A percentile compares a stretch with the other conserved stretches of the same genome.
phyloP scores from a whole-genome alignment of 2,888 invertebrate species.

The Operophtera brumata region DNA sequence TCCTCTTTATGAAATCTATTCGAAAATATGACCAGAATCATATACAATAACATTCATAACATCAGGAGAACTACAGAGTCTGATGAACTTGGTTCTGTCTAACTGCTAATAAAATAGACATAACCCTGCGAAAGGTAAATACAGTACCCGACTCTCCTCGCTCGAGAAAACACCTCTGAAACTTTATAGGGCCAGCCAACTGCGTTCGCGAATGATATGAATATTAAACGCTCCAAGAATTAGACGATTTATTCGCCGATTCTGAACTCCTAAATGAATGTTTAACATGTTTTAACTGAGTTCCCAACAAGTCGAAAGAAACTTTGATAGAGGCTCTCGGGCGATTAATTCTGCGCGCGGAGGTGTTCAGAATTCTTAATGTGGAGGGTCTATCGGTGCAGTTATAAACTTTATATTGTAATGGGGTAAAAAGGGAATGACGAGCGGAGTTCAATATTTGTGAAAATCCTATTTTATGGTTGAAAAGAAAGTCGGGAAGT shows the following conservation, averaged over 20 bases:
- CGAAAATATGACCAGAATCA: no score
- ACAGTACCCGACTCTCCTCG: neutral
- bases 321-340: slow-evolving; percentile 78
- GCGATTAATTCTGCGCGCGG: slow-evolving; percentile 76
- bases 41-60: no score
- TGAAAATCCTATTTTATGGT: neutral
- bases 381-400: slow-evolving; percentile 49
- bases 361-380: slow-evolving; percentile 76
- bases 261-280: slow-evolving; percentile 78
- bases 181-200: slow-evolving; percentile 3
- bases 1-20: no score
- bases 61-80: no score
- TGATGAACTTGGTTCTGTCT: no score
- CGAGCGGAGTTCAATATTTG: slow-evolving; percentile 6
- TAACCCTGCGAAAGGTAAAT: neutral
- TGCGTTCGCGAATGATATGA: slow-evolving; percentile 59
- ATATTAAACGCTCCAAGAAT: slow-evolving; percentile 79
- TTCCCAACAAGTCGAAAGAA: slow-evolving; percentile 76
- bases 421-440: slow-evolving; percentile 11
- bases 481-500: no score
- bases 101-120: neutral
- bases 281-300: slow-evolving; percentile 78
- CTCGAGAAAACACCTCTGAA: slow-evolving; percentile 8
- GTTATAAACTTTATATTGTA: slow-evolving; percentile 20
- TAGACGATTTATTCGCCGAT: slow-evolving; percentile 77